Percentiles rank a stretch among this genome's conserved stretches.
Evolutionary conservation across 1,140 invertebrate genomes (phyloP).

Genomic region (Calephelis nemesis): DNA sequence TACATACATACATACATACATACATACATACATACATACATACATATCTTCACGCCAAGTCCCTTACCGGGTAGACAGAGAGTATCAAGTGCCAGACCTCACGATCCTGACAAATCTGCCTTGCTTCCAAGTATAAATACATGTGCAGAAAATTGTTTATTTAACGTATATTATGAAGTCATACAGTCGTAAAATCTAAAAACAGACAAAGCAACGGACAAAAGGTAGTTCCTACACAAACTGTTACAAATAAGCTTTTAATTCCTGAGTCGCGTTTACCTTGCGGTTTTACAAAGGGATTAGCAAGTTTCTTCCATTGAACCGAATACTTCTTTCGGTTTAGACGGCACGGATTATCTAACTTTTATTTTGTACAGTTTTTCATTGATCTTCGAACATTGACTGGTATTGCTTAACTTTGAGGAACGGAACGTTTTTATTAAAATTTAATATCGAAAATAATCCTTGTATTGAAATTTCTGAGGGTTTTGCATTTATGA

Average conservation of each 20-base stretch:
- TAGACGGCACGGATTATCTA: slow-evolving; percentile 51
- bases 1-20: too few relatives aligned
- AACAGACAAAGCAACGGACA: neutral
- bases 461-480: neutral
- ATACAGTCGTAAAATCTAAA: neutral
- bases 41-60: too few relatives aligned
- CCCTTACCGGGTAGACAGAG: too few relatives aligned
- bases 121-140: too few relatives aligned
- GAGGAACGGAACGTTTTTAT: neutral
- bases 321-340: slow-evolving; percentile 49
- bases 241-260: slow-evolving; percentile 41
- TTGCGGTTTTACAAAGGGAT: slow-evolving; percentile 57
- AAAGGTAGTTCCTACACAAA: slow-evolving; percentile 25
- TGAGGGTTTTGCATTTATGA: neutral
- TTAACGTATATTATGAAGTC: too few relatives aligned
- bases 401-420: neutral
- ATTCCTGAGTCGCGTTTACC: slow-evolving; percentile 57
- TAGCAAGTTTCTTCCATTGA: slow-evolving; percentile 65
- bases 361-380: slow-evolving; percentile 44
- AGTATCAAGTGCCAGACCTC: too few relatives aligned
- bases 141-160: too few relatives aligned
- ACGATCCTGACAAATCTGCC: too few relatives aligned
- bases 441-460: neutral
- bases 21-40: too few relatives aligned
- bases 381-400: slow-evolving; percentile 20